A percentile compares a stretch with the other conserved stretches of the same genome.
Conservation (phyloP, 2,888 invertebrate species). For the Minunthozetes semirufus region DNA sequence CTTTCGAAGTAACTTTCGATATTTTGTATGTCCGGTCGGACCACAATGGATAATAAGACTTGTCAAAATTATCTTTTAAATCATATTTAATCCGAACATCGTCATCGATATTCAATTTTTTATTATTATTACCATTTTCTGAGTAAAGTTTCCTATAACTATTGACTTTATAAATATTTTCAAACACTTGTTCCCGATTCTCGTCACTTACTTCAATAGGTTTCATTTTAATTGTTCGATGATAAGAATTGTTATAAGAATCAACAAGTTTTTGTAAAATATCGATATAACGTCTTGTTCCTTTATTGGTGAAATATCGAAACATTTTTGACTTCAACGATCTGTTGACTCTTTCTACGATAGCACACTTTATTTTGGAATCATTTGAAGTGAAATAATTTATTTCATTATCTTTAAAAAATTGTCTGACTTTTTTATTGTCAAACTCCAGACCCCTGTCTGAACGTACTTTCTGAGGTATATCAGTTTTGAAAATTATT, state of each 20-base stretch:
- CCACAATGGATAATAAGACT: constrained; percentile 34
- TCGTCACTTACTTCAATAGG: not conserved
- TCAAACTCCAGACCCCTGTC: constrained; percentile 23
- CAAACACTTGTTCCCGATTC: not conserved
- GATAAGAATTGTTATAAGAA: not conserved
- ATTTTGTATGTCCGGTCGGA: not conserved
- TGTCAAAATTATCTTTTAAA: constrained; percentile 29
- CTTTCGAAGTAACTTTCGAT: not conserved
- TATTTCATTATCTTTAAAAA: constrained; percentile 39
- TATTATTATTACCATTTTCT: not conserved
- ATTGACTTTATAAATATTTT: not conserved
- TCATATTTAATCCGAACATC: constrained; percentile 32
- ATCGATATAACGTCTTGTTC: not conserved
- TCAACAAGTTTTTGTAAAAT: not conserved
- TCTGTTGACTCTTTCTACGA: constrained; percentile 46
- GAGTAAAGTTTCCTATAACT: not conserved
- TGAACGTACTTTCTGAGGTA: constrained; percentile 41
- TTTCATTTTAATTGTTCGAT: not conserved
- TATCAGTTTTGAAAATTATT: constrained; percentile 37
- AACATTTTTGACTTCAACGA: constrained; percentile 45
- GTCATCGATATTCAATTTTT: constrained; percentile 32
- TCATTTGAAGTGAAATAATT: constrained; percentile 44
- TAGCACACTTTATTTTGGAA: constrained; percentile 44
- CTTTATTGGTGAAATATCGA: not conserved
- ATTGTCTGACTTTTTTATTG: too few species aligned